phyloP scores from a whole-genome alignment of 92 coral and sea anemone genomes.

The Bergia sp. region DNA sequence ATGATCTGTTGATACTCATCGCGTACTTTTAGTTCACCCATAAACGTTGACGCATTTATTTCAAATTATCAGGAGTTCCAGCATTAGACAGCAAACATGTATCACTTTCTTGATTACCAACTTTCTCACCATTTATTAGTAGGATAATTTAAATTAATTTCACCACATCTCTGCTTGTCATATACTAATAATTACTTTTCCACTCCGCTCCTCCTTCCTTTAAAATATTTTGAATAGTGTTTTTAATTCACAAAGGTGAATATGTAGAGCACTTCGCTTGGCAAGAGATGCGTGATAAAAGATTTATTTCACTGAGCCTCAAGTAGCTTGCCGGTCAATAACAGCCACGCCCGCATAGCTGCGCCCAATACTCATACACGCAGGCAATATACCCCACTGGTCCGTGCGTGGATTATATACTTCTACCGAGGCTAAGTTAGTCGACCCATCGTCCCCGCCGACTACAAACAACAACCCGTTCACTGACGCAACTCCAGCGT shows the following conservation, averaged over 20 bases:
- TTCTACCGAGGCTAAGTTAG: slow-evolving; percentile 94
- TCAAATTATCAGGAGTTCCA: too few species aligned
- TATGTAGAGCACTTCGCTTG: neutral
- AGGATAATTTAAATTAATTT: too few species aligned
- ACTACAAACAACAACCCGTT: slow-evolving; percentile 95
- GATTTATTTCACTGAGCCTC: neutral
- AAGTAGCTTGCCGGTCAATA: slow-evolving; percentile 75
- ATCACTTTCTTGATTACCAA: too few species aligned
- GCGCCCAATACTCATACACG: slow-evolving; percentile 95
- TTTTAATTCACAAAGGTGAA: neutral
- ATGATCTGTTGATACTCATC: too few species aligned
- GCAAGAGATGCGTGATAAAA: neutral
- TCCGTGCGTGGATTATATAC: slow-evolving; percentile 96
- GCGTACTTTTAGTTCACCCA: too few species aligned
- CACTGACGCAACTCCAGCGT: slow-evolving; percentile 98
- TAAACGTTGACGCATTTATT: too few species aligned
- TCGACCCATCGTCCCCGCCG: slow-evolving; percentile 98
- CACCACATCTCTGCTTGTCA: too few species aligned
- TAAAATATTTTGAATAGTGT: neutral
- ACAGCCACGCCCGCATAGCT: slow-evolving; percentile 98
- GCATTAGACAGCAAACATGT: too few species aligned
- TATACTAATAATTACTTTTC: too few species aligned
- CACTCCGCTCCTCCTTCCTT: neutral
- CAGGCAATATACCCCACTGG: slow-evolving; percentile 91
- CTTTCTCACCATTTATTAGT: too few species aligned